Base-by-base conservation (phyloP, 2,888 invertebrate species). In the Cerastoderma edule region DNA sequence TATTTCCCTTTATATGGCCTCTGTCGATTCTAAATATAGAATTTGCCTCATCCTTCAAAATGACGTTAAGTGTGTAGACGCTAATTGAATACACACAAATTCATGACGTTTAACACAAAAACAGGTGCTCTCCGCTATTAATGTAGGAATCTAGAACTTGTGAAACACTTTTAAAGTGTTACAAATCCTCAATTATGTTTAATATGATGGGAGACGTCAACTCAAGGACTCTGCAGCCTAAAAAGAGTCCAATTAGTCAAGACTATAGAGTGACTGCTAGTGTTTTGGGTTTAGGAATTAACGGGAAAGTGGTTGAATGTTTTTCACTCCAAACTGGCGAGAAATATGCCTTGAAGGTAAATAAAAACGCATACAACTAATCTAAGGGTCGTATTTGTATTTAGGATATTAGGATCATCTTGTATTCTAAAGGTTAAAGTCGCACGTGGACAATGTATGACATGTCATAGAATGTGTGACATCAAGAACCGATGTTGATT, bases 291-390 rank as follows among this genome's bases (percentile, higher is more conserved):
- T 95, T 99, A 80, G 99, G 99, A 16, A 99, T 99, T 86, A 99
- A 99, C 93, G 99, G 99, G 80, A 99, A 99, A 95, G 99, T 99
- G 68, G 96, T 99, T 24, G 97, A 99, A 94, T 99, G 99, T 93
- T 96, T 95, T 90, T 95, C 95, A 78, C 96, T 96, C 88, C 94
- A 94, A 64, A 96, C 95, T 0, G 95, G 96, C 60, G 94, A 95
- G 84, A 97, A 97, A 92, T 97, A 95, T 90, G 99, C 99, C 0
- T 93, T 99, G 70, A 99, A 99, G 95, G 98, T 98, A 60, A 60
- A 16, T 60, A n/a, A 56, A n/a, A n/a, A n/a, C n/a, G n/a, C n/a
- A n/a, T n/a, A n/a, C n/a, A n/a, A n/a, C n/a, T n/a, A n/a, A n/a
- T n/a, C n/a, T n/a, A n/a, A n/a, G n/a, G n/a, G n/a, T n/a, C n/a